Evolutionary conservation across 2,113 vertebrate species (phyloP).

Genomic region (Azemiops feae): DNA sequence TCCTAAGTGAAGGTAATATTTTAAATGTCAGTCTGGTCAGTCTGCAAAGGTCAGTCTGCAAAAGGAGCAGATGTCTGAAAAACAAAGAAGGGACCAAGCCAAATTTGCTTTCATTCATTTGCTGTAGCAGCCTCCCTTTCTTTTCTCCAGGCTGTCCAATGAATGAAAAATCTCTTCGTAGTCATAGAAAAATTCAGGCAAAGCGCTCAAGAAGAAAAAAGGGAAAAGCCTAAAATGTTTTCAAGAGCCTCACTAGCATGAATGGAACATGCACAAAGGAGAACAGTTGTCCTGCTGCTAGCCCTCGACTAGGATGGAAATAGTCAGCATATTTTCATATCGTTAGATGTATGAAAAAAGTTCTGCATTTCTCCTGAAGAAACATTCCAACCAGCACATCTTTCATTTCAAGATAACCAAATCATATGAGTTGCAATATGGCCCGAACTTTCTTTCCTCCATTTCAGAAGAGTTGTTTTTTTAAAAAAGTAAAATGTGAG

Average conservation of each 20-base stretch:
- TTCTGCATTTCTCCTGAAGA: constrained; percentile 7
- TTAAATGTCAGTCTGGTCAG: neutral
- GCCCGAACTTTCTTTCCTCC: neutral
- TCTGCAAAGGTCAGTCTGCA: neutral
- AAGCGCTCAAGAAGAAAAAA: constrained; percentile 29
- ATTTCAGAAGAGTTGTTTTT: neutral
- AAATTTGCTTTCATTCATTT: constrained; percentile 7
- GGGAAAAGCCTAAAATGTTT: constrained; percentile 22
- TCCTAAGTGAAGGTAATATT: neutral
- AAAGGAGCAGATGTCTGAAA: neutral
- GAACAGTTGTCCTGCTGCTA: constrained; percentile 5
- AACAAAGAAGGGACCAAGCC: constrained; percentile 16
- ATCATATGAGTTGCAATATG: constrained; percentile 12
- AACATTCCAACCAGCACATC: constrained; percentile 17
- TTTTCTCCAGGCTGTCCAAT: constrained; percentile 12
- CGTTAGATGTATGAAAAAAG: constrained; percentile 32
- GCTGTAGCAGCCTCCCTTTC: neutral
- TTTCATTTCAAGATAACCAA: constrained; percentile 29
- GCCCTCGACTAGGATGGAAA: constrained; percentile 13
- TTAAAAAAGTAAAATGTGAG: neutral
- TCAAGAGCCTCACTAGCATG: constrained; percentile 24
- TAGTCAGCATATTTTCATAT: constrained; percentile 8
- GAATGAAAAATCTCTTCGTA: neutral
- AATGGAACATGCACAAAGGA: constrained; percentile 32
- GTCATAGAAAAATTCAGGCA: neutral